Evolutionary conservation across 2,797 vertebrate species (phyloP), one percentile per base, ranked within the genome.

Genomic region (Rhinoraja longicauda): DNA sequence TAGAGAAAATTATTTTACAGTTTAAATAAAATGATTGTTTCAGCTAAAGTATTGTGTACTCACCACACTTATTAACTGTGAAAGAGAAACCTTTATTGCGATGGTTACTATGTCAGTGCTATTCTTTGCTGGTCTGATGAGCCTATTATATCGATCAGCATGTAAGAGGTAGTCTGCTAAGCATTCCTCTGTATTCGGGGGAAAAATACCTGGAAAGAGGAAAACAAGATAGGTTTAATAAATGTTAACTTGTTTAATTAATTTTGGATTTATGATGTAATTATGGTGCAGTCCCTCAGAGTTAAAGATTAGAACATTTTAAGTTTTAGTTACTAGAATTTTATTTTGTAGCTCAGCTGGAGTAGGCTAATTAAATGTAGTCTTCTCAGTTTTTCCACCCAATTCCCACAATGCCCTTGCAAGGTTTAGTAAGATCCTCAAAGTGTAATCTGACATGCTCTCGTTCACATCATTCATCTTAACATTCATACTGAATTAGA

Each of bases 21-120:
- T 53, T 53, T 53, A 53, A 5, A 53, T 53, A 53, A 5, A 53
- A 53, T 53, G 6, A 77, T 62, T 57, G 2, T 76, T 78, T 93
- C 32, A 17, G 12, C 36, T 39, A 36, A 26, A 93, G 19, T 24
- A 21, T 2, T 1, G 4, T 29, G 7, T 82, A 96, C 97, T 96
- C 93, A 97, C 97, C 36, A 97, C 96, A 26, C 96, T 97, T 95
- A 97, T 97, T 93, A 97, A 96, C 95, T 97, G 97, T 64, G 97
- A 97, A 93, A 97, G 95, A 73, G 96, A 97, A 93, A 97, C 97
- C 94, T 97, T 96, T 77, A 97, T 96, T 93, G 97, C 96, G 93
- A 97, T 96, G 94, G 96, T 96, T 95, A 97, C 96, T 94, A 97
- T 96, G 93, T 97, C 96, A 94, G 96, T 97, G 94, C 96, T 97